phyloP scores from a whole-genome alignment of 2,797 vertebrate genomes.

The Arnoldichthys spilopterus region DNA sequence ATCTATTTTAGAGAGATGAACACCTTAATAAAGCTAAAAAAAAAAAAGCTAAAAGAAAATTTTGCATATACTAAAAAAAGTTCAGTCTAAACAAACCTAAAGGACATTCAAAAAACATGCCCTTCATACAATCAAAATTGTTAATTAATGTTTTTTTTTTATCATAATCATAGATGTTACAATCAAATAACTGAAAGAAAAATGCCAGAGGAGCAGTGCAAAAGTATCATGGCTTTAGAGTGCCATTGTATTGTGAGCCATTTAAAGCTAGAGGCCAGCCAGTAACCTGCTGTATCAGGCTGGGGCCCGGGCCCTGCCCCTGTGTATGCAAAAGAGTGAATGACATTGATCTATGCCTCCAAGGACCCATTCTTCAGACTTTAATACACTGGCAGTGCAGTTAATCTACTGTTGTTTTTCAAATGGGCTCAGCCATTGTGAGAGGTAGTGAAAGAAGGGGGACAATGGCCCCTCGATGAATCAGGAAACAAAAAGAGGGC shows the following conservation, averaged over 20 bases:
- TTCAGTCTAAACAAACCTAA: too few relatives aligned
- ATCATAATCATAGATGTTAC: neutral
- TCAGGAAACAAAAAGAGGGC: slow-evolving; percentile 65
- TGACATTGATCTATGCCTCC: slow-evolving; percentile 64
- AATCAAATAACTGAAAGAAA: neutral
- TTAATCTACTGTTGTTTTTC: slow-evolving; percentile 73
- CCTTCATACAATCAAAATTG: too few relatives aligned
- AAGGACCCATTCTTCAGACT: slow-evolving; percentile 65
- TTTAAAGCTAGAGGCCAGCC: slow-evolving; percentile 33
- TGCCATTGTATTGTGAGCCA: slow-evolving; percentile 40
- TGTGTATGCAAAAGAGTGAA: slow-evolving; percentile 63
- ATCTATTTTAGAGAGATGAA: too few relatives aligned
- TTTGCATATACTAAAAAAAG: too few relatives aligned
- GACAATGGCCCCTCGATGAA: slow-evolving; percentile 66
- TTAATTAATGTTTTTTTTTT: too few relatives aligned
- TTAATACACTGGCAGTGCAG: slow-evolving; percentile 71
- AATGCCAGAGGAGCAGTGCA: neutral
- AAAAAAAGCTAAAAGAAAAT: neutral
- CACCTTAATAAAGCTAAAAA: too few relatives aligned
- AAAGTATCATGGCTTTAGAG: slow-evolving; percentile 43
- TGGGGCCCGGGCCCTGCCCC: slow-evolving; percentile 53
- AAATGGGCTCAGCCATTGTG: slow-evolving; percentile 67
- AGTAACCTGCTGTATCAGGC: slow-evolving; percentile 61
- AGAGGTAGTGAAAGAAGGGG: slow-evolving; percentile 60
- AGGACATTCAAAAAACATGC: too few relatives aligned